Evolutionary conservation across 2,888 invertebrate species (phyloP), one percentile per base, ranked within the genome.

Genomic region (Trimorus sp.): DNA sequence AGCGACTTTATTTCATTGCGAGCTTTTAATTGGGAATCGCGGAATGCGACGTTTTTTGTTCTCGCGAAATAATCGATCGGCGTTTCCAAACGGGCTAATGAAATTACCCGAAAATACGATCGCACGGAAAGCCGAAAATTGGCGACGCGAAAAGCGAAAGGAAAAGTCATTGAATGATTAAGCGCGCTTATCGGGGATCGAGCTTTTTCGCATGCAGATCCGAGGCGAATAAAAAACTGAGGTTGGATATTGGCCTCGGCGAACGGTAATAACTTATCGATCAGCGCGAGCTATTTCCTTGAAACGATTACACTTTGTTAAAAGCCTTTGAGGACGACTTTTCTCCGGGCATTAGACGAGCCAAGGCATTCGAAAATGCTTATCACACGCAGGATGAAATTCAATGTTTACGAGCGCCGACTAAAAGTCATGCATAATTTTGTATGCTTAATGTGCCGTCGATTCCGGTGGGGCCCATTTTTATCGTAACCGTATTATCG

Each of bases 231-330:
- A 68, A 71, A 71, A 76, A 69, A 69, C 56, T 58, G 73, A 69
- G 63, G 73, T 77, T 82, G 68, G 65, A 77, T 82, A 77, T 82
- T 69, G 74, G 73, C 49, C 60, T 53, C 38, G 48, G 14, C 38
- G 69, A 70, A 59, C 68, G 69, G 82, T 85, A 84, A 84, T 84
- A 82, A 84, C 82, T 84, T 85, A 84, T 85, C 84, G 85, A 85
- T 85, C 83, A 83, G 68, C 69, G 49, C 49, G 48, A 79, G 83
- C 79, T 75, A 83, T 80, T 76, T 69, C 68, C 71, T 75, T 53
- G 71, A 63, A 78, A 76, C 83, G 79, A 83, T 84, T 83, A 81
- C 77, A 83, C 81, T 83, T 79, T 82, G 77, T 81, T 83, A 76
- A 77, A 70, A 65, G 79, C 59, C 71, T 80, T 80, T 82, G 71